These are phyloP conservation scores for Stenodema calcarata DNA, from an alignment of 2,888 invertebrate species.

Conservation along the genomic window DNA sequence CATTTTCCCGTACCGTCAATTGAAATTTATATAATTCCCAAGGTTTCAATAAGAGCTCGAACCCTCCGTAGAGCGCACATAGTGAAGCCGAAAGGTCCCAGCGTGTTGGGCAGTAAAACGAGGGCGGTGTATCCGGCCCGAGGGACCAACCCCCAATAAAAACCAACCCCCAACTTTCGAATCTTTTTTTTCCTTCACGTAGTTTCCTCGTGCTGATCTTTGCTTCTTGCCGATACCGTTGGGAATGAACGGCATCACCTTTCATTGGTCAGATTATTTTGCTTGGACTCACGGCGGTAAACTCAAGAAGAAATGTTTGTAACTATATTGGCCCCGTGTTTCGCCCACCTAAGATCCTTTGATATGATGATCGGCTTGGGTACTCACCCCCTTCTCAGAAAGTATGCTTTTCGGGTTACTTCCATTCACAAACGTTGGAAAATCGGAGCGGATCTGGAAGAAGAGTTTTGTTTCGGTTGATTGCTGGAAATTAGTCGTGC, in stretches of 20 bases:
- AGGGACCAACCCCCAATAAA: constrained; percentile 2
- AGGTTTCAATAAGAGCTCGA: constrained; percentile 30
- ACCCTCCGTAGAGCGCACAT: not conserved
- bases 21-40: constrained; percentile 46
- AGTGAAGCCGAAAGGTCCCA: not conserved
- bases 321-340: not conserved
- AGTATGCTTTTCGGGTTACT: not conserved
- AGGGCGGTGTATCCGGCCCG: constrained; percentile 4
- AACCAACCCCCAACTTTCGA: not conserved
- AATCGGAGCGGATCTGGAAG: too few species aligned
- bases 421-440: not conserved
- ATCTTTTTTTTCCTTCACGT: not conserved
- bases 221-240: not conserved
- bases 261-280: not conserved
- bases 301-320: not conserved
- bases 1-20: not conserved
- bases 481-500: too few species aligned
- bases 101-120: constrained; percentile 18
- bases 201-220: not conserved
- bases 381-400: not conserved
- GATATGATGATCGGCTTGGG: not conserved
- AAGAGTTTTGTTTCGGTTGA: too few species aligned
- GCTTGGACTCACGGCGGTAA: not conserved
- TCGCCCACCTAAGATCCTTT: not conserved
- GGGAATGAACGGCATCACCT: not conserved